phyloP scores from a whole-genome alignment of 1,140 invertebrate genomes.

The Drosophila trapezifrons region DNA sequence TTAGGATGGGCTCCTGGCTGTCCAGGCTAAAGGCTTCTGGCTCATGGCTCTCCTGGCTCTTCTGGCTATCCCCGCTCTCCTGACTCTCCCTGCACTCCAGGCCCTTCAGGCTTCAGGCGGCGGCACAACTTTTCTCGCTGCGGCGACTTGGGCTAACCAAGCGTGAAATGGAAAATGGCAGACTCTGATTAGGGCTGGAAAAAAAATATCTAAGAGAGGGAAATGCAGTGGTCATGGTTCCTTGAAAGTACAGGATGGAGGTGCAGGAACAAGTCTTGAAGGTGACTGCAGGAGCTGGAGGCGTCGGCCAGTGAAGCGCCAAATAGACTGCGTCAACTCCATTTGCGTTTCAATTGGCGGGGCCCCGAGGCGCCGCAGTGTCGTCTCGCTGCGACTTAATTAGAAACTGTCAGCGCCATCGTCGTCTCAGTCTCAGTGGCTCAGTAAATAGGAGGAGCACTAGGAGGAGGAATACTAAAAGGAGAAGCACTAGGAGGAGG shows the following conservation, averaged over 20 bases:
- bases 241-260: too few species aligned
- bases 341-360: conserved; percentile 48
- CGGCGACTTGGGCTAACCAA: conserved; percentile 56
- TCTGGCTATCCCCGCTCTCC: too few species aligned
- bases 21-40: not conserved
- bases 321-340: conserved; percentile 74
- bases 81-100: not conserved
- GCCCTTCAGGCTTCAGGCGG: not conserved
- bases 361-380: conserved; percentile 31
- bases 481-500: not conserved
- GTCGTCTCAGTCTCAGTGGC: not conserved
- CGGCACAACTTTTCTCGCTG: conserved; percentile 40
- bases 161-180: conserved; percentile 75
- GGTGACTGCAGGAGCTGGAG: not conserved
- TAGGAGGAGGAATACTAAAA: not conserved
- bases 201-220: not conserved
- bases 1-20: not conserved
- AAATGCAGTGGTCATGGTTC: conserved; percentile 20
- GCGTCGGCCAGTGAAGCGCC: conserved; percentile 61
- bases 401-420: conserved; percentile 48
- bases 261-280: not conserved
- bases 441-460: not conserved
- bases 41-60: not conserved
- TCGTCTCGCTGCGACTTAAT: conserved; percentile 55
- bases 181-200: conserved; percentile 35